A percentile compares a stretch with the other conserved stretches of the same genome.
These are phyloP conservation scores for Andricus grossulariae DNA, from an alignment of 1,140 invertebrate genomes.

Conservation along the genomic window DNA sequence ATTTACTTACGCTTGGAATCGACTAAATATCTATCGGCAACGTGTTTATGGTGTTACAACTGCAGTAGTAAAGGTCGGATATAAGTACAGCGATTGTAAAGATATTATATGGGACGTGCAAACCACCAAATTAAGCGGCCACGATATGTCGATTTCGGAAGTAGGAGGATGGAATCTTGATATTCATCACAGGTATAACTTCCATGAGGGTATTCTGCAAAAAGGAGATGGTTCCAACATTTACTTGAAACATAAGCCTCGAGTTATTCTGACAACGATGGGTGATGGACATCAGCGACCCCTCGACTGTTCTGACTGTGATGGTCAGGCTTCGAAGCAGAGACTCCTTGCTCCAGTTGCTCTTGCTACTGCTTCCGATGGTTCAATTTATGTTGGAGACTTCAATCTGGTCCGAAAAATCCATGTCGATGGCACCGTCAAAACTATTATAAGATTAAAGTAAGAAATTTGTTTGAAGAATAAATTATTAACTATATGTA, in stretches of 20 bases:
- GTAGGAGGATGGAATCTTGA: conserved; percentile 98
- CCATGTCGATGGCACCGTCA: conserved; percentile 90
- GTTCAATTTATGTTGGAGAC: conserved; percentile 96
- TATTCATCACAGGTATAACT: conserved; percentile 98
- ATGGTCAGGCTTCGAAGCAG: conserved; percentile 88
- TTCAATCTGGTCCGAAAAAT: conserved; percentile 96
- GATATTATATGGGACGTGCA: conserved; percentile 97
- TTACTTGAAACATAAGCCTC: conserved; percentile 94
- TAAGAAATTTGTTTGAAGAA: conserved; percentile 74
- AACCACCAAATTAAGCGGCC: conserved; percentile 94
- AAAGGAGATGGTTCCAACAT: conserved; percentile 98
- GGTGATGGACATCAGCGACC: conserved; percentile 94
- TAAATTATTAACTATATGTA: not conserved
- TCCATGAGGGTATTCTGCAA: conserved; percentile 97
- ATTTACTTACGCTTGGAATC: conserved; percentile 97
- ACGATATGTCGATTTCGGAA: conserved; percentile 97
- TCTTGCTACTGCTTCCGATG: conserved; percentile 92
- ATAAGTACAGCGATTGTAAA: conserved; percentile 95
- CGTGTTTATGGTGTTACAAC: conserved; percentile 94
- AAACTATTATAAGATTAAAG: conserved; percentile 93
- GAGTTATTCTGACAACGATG: conserved; percentile 93
- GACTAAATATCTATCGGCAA: conserved; percentile 96
- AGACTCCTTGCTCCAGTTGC: conserved; percentile 93
- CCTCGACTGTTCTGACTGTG: conserved; percentile 88
- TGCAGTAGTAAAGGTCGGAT: conserved; percentile 95